Evolutionary conservation across 1,140 invertebrate species (phyloP).

Genomic region (Drosophila parvula): DNA sequence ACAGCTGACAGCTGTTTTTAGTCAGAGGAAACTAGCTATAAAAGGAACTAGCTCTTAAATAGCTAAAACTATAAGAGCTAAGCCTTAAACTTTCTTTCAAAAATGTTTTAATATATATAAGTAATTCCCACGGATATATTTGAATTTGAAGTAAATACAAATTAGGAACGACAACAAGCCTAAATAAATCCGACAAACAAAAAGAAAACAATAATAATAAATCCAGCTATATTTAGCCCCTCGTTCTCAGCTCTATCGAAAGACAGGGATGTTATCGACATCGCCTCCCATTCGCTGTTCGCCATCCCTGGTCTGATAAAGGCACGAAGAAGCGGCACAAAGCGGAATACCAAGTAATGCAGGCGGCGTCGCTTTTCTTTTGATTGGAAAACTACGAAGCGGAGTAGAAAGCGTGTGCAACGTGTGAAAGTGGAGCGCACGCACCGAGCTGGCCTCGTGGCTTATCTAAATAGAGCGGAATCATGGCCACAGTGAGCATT

Average conservation of each 20-base stretch:
- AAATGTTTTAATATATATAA: too few species aligned
- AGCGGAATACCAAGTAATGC: conserved; percentile 59
- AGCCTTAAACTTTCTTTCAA: too few species aligned
- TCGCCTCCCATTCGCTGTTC: conserved; percentile 1
- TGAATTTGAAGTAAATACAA: too few species aligned
- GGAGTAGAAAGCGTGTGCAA: conserved; percentile 73
- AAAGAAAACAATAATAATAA: background rate
- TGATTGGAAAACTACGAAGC: conserved; percentile 38
- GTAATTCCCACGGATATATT: too few species aligned
- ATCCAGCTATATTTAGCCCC: background rate
- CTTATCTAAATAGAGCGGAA: conserved; percentile 54
- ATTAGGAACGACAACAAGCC: background rate
- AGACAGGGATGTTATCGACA: conserved; percentile 21
- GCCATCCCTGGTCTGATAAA: conserved; percentile 61
- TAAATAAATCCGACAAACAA: background rate
- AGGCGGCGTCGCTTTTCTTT: conserved; percentile 72
- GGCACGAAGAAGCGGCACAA: conserved; percentile 74
- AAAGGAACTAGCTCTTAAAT: background rate
- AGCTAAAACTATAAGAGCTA: too few species aligned
- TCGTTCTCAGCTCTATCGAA: background rate
- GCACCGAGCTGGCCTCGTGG: conserved; percentile 32
- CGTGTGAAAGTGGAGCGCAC: conserved; percentile 61
- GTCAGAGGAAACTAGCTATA: conserved; percentile 6
- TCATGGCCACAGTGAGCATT: conserved; percentile 61
- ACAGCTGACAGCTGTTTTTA: conserved; percentile 51